Base-by-base conservation (phyloP, 2,797 vertebrate species). In the Brachyalestes nurse region DNA sequence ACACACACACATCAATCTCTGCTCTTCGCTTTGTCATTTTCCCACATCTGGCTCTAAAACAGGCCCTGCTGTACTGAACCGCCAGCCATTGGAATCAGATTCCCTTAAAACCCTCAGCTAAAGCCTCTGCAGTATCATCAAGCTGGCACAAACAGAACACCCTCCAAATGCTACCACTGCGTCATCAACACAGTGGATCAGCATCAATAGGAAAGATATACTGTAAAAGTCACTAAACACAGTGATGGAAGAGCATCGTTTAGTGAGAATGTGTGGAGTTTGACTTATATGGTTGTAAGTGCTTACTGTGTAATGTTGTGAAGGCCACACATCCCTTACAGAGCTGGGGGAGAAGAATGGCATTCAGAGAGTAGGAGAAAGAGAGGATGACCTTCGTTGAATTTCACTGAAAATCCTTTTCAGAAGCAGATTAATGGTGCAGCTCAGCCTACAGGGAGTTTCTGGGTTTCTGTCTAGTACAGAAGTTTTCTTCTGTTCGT, bases 71-170 rank as follows among this genome's bases (percentile, higher is more conserved):
- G 19, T 42, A 10, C 42, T 70, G 70, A 76, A 19, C 45, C 72
- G 55, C 77, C 73, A 75, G 58, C 38, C 64, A 45, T 57, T 65
- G 69, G n/a, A 71, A 73, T 75, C 80, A 69, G 62, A 78, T 78
- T 13, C 75, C 75, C 61, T 72, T 73, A 72, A 82, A 79, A 40
- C 34, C 65, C 19, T 49, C 34, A 40, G 47, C 60, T 34, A 73
- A 82, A 74, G 80, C 80, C 55, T 69, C 71, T 17, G 79, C 62
- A 81, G 72, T 75, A 67, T 69, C 53, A 78, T 38, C 47, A 76
- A 45, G 28, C 65, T 78, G 55, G 74, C 70, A 62, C 47, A 69
- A 61, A 14, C 34, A 84, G 72, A 67, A 77, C 34, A 38, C 57
- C 74, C 42, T 55, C 53, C 55, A 70, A 64, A 51, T 51, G 72